These are phyloP conservation scores for Pitta sordida DNA, from an alignment of 2,113 vertebrate genomes.

Conservation along the genomic window DNA sequence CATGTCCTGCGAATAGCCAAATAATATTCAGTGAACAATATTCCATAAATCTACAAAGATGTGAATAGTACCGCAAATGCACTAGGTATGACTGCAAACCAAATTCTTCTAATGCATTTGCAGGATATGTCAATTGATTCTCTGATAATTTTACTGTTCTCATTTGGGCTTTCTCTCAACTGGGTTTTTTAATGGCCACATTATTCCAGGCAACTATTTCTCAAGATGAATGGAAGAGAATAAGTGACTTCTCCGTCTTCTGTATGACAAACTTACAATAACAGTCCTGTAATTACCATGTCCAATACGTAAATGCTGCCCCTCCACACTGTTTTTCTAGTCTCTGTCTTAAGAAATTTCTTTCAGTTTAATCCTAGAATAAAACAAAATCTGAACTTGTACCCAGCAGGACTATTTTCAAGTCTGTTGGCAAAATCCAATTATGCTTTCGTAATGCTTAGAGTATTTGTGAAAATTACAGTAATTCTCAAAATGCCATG, in stretches of 20 bases:
- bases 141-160: not conserved
- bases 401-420: not conserved
- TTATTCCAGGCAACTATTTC: not conserved
- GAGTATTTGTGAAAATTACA: not conserved
- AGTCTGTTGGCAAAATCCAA: not conserved
- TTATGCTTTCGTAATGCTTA: not conserved
- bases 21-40: too few relatives aligned
- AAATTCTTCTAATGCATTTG: not conserved
- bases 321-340: not conserved
- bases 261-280: not conserved
- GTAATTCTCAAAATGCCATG: not conserved
- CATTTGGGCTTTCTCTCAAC: not conserved
- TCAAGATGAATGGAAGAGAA: not conserved
- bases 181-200: not conserved
- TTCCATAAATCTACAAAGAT: too few relatives aligned
- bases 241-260: not conserved
- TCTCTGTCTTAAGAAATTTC: not conserved
- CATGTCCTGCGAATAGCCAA: too few relatives aligned
- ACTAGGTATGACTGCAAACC: too few relatives aligned
- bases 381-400: not conserved
- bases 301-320: not conserved
- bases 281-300: not conserved
- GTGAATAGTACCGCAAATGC: too few relatives aligned
- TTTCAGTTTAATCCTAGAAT: not conserved
- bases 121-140: not conserved